Conservation (phyloP, 2,113 vertebrate genomes). For the Entosphenus tridentatus region DNA sequence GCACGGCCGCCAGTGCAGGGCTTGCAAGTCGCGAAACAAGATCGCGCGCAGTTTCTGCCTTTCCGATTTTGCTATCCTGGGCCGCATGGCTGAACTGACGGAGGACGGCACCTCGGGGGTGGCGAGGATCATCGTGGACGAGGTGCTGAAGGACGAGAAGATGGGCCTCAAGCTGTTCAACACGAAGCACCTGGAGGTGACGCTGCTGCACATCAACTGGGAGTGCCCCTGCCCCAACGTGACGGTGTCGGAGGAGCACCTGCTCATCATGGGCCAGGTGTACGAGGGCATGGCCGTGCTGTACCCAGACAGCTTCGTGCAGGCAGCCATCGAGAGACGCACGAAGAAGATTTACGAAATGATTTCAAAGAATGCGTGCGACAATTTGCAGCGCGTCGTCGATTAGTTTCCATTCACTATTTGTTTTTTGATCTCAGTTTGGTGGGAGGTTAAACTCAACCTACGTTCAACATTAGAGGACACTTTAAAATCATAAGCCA, state of each 20-base stretch:
- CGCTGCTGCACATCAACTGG: slow-evolving; percentile 77
- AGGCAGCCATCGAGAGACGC: slow-evolving; percentile 35
- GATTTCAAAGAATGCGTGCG: slow-evolving; percentile 75
- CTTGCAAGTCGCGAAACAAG: slow-evolving; percentile 59
- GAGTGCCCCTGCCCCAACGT: slow-evolving; percentile 84
- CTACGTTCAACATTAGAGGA: too few species aligned
- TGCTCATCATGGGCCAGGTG: slow-evolving; percentile 83
- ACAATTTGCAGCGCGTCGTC: slow-evolving; percentile 27
- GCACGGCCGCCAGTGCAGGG: slow-evolving; percentile 45
- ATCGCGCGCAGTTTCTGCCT: slow-evolving; percentile 85
- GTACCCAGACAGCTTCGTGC: slow-evolving; percentile 68
- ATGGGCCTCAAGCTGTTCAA: slow-evolving; percentile 88
- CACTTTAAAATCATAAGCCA: too few species aligned
- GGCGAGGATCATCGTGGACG: slow-evolving; percentile 57
- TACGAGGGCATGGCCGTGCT: slow-evolving; percentile 68
- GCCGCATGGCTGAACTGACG: slow-evolving; percentile 46
- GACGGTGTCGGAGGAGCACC: slow-evolving; percentile 41
- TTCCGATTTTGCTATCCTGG: slow-evolving; percentile 74
- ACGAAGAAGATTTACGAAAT: slow-evolving; percentile 64
- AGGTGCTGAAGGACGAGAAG: slow-evolving; percentile 87
- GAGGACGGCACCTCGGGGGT: slow-evolving; percentile 59
- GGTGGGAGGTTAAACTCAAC: too few species aligned
- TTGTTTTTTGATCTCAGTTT: too few species aligned
- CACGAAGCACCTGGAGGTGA: slow-evolving; percentile 65
- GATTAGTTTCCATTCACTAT: too few species aligned